Percentiles rank a stretch among this genome's conserved stretches.
phyloP scores from a whole-genome alignment of 2,888 invertebrate genomes.

The Graphium colonna region DNA sequence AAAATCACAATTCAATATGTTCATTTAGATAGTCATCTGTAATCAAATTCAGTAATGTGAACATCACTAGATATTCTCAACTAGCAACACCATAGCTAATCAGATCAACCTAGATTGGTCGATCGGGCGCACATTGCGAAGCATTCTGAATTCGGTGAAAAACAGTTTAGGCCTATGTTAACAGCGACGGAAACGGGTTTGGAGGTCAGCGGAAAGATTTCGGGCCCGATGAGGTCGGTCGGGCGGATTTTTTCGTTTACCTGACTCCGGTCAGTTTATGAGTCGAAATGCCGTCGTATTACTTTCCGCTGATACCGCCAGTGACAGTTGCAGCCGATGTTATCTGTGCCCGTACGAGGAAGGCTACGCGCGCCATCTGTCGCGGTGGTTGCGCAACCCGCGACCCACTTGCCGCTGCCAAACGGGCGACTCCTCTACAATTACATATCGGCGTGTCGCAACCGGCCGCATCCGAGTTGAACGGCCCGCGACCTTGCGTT shows the following conservation, averaged over 20 bases:
- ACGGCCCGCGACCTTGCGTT: slow-evolving; percentile 78
- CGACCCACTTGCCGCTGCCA: slow-evolving; percentile 78
- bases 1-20: too few species aligned
- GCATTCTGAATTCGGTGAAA: slow-evolving; percentile 3
- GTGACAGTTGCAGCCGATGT: not conserved
- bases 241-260: not conserved
- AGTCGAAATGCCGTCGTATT: not conserved
- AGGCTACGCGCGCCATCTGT: slow-evolving; percentile 72
- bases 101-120: not conserved
- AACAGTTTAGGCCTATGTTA: slow-evolving; percentile 2
- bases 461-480: slow-evolving; percentile 78
- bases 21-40: too few species aligned
- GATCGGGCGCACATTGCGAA: not conserved
- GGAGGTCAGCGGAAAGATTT: slow-evolving; percentile 20
- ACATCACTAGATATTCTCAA: not conserved
- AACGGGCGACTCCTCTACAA: slow-evolving; percentile 75
- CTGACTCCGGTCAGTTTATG: not conserved
- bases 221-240: not conserved
- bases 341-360: slow-evolving; percentile 53
- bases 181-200: slow-evolving; percentile 18
- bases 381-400: slow-evolving; percentile 67
- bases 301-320: not conserved
- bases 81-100: not conserved
- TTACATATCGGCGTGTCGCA: slow-evolving; percentile 79
- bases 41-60: too few species aligned